Evolutionary conservation across 2,888 invertebrate species (phyloP).

Genomic region (Therioaphis trifolii): DNA sequence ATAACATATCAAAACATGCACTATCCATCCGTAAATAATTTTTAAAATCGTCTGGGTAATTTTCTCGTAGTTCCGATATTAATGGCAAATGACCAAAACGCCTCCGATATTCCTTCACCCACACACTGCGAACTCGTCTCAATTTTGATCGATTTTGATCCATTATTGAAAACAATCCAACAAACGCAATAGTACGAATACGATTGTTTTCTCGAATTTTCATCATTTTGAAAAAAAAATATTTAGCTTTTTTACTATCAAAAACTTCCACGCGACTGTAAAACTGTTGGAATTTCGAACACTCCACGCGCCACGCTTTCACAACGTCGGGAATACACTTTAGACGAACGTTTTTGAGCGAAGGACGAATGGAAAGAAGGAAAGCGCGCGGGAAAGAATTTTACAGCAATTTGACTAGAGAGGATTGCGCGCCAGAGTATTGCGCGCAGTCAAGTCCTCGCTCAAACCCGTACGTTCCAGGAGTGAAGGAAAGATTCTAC

Average conservation of each 20-base stretch:
- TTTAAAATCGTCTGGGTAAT: neutral
- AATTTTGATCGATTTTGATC: neutral
- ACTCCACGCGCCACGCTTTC: constrained; percentile 15
- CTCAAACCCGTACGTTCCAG: neutral
- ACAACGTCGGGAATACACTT: constrained; percentile 7
- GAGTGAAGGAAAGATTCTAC: constrained; percentile 14
- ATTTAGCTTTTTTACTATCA: neutral
- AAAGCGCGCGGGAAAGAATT: constrained; percentile 5
- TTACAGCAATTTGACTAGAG: too few species aligned
- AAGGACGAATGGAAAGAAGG: neutral
- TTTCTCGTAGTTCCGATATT: constrained; percentile 11
- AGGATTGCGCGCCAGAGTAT: neutral
- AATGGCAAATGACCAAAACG: constrained; percentile 13
- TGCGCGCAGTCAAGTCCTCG: neutral
- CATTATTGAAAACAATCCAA: constrained; percentile 14
- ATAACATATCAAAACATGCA: neutral
- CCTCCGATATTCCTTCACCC: constrained; percentile 10
- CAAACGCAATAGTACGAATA: neutral
- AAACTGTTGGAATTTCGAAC: constrained; percentile 21
- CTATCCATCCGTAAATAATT: constrained; percentile 7
- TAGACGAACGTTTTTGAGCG: too few species aligned
- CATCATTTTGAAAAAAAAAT: neutral
- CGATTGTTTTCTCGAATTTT: constrained; percentile 8
- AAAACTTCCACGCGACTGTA: constrained; percentile 7
- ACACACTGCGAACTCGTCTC: neutral